Evolutionary conservation across 1,140 invertebrate genomes (phyloP), one percentile per base, ranked within the genome.

Genomic region (Pseudomyrmex dendroicus): DNA sequence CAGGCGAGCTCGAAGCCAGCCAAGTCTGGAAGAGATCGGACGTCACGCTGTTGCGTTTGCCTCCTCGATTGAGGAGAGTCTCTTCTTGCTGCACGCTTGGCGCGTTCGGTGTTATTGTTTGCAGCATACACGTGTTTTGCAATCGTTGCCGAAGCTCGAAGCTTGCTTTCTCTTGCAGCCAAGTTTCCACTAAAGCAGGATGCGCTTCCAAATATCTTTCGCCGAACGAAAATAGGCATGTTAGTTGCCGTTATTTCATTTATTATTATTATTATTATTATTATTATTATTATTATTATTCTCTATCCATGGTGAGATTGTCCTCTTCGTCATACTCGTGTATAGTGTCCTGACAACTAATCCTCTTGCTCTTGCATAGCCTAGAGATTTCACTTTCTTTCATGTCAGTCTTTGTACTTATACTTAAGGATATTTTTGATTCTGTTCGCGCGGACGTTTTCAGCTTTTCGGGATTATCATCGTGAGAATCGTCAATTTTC

Each of bases 1-100:
- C 95, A 2, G 96, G 96, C 9, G 93, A 95, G 77, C 96, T 97
- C 46, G 96, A 96, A 17, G 96, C 95, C 90, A 98, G 94, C 97
- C 97, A 98, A 70, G 96, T 95, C 90, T 98, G 97, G 91, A 98
- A 98, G 59, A 98, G 94, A 90, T 98, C 97, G 63, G 97, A 97
- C 8, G 97, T 97, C 52, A 98, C 96, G 61, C 97, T 98, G 77
- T 97, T 97, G 62, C 97, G 95, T 83, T 94, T 94, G 52, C 86
- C 90, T 35, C 35, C 35, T 35, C 90, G 84, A 15, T 67, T 89
- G 10, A 92, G 73, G 10, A 90, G 54, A 13, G 72, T 87, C 70
- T 92, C 91, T 73, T 96, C 96, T 9, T 95, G 95, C 59, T 95
- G 91, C 22, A 92, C 74, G 80, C 86, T 93, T 0, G 94, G 93